Evolutionary conservation across 1,140 invertebrate genomes (phyloP), one percentile per base, ranked within the genome.

Genomic region (Drosophila melanica): DNA sequence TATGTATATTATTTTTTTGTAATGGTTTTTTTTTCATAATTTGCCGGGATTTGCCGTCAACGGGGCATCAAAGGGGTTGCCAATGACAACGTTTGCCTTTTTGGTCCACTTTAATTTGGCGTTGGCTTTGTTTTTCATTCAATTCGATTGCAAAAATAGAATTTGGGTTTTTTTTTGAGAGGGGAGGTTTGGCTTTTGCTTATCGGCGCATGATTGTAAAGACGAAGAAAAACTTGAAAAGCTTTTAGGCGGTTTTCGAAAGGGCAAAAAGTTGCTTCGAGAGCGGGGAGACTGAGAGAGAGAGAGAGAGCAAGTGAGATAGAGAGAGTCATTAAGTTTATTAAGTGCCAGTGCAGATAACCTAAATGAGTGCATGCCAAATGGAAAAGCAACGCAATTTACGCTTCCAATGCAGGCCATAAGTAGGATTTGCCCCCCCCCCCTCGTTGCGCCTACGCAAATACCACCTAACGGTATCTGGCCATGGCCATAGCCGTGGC

Each of bases 291-390:
- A n/a, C n/a, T n/a, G n/a, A n/a, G n/a, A n/a, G n/a, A n/a, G n/a
- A n/a, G n/a, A n/a, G n/a, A n/a, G n/a, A n/a, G n/a, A n/a, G n/a
- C n/a, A n/a, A n/a, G n/a, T n/a, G n/a, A n/a, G n/a, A 48, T 4
- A 23, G 44, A 47, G 20, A 16, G 74, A 86, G 81, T 86, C 81
- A 86, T 85, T 85, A 86, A 81, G 81, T 81, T 86, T 85, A 86
- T 85, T 85, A 85, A 85, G 81, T 86, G 81, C 74, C 53, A 57
- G 63, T 70, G 78, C 74, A 85, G 81, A 85, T 85, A 85, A 86
- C 67, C 81, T 70, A 68, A 85, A 86, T 85, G 75, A 85, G 78
- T 85, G 81, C 81, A 86, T 77, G 81, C 81, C 81, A 81, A 86
- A 81, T 80, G 81, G 62, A 77, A 86, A 54, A 50, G 53, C 65